Evolutionary conservation across 2,797 vertebrate genomes (phyloP).

Genomic region (Sebastiscus tertius): DNA sequence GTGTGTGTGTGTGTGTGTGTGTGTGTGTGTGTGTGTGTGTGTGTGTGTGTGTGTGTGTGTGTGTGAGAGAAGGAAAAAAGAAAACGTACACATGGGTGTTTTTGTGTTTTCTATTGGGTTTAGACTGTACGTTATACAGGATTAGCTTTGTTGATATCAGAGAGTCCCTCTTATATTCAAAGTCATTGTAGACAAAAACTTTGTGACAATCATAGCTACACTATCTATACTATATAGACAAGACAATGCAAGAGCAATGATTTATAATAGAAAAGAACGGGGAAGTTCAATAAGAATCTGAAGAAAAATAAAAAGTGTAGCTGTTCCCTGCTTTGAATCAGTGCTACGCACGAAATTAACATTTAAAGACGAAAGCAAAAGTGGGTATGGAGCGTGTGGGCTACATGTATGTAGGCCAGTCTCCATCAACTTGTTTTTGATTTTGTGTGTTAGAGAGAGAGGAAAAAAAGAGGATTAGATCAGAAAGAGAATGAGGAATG

Average conservation of each 20-base stretch:
- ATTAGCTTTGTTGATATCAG: conserved; percentile 55
- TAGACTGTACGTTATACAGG: conserved; percentile 48
- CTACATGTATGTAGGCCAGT: conserved; percentile 50
- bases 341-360: conserved; percentile 27
- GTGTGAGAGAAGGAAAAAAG: background rate
- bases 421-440: conserved; percentile 42
- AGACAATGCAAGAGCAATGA: background rate
- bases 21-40: conserved; percentile 1
- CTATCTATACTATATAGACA: background rate
- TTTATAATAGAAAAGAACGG: background rate
- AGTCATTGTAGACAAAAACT: conserved; percentile 52
- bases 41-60: conserved; percentile 5
- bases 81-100: conserved; percentile 42
- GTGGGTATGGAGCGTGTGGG: conserved; percentile 18
- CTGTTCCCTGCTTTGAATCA: conserved; percentile 7
- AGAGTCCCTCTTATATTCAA: conserved; percentile 43
- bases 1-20: conserved; percentile 4
- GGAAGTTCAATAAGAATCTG: background rate
- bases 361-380: conserved; percentile 31
- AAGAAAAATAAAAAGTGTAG: background rate
- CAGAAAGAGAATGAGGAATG: conserved; percentile 22
- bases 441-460: conserved; percentile 18
- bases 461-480: conserved; percentile 21
- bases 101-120: conserved; percentile 56
- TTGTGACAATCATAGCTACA: background rate